Evolutionary conservation across 2,888 invertebrate genomes (phyloP).

Genomic region (Dugesia japonica): DNA sequence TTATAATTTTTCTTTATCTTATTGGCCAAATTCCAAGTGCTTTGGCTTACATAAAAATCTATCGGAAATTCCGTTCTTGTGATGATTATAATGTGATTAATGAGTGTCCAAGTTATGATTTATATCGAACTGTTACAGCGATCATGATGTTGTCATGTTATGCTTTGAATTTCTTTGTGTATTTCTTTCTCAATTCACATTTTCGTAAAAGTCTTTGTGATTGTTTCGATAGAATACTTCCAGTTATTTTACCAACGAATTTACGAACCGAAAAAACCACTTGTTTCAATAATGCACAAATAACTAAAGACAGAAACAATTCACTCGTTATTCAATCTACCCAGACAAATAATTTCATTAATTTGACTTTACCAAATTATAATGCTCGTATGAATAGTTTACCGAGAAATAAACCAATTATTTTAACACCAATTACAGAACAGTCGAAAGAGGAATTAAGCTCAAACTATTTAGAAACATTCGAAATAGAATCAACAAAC

Average conservation of each 20-base stretch:
- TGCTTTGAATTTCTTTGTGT: constrained; percentile 25
- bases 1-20: constrained; percentile 23
- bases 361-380: neutral
- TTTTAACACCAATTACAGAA: neutral
- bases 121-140: constrained; percentile 16
- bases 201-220: constrained; percentile 20
- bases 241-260: neutral
- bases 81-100: neutral
- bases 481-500: neutral
- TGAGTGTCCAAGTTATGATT: neutral
- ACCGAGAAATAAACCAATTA: neutral
- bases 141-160: constrained; percentile 10
- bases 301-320: neutral
- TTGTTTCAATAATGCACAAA: neutral
- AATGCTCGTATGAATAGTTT: neutral
- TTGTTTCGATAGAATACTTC: neutral
- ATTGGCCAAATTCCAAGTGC: constrained; percentile 30
- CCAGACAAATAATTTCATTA: neutral
- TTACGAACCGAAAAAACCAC: neutral
- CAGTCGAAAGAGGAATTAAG: neutral
- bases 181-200: constrained; percentile 30
- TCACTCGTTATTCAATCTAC: neutral
- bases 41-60: constrained; percentile 28
- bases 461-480: constrained; percentile 16
- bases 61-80: neutral